Evolutionary conservation across 2,888 invertebrate genomes (phyloP).

Genomic region (Chymomyza amoena): DNA sequence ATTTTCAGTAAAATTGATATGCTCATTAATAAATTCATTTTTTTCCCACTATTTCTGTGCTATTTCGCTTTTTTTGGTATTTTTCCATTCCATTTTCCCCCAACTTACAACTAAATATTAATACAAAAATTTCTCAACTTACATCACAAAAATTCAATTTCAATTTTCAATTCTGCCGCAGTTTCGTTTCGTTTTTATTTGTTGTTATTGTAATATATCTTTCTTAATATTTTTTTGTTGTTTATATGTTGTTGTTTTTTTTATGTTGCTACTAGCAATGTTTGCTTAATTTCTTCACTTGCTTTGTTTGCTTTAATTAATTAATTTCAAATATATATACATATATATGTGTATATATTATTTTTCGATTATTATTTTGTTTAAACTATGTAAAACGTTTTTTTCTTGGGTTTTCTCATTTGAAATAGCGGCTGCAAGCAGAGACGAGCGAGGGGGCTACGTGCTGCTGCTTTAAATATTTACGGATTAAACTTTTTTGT

Average conservation of each 20-base stretch:
- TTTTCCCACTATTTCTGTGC: no score
- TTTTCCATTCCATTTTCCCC: not conserved
- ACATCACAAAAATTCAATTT: conserved; percentile 68
- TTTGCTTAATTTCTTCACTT: conserved; percentile 21
- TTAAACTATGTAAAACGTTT: conserved; percentile 52
- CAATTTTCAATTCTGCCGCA: conserved; percentile 57
- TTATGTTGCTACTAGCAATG: conserved; percentile 12
- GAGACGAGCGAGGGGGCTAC: conserved; percentile 4
- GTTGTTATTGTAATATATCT: conserved; percentile 5
- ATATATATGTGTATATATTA: conserved; percentile 13
- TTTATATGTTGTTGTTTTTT: conserved; percentile 21
- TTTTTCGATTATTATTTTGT: not conserved
- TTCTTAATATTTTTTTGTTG: conserved; percentile 22
- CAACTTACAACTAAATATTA: not conserved
- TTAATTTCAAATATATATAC: conserved; percentile 10
- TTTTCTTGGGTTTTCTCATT: conserved; percentile 70
- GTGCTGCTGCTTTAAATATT: conserved; percentile 8
- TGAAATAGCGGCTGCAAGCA: conserved; percentile 38
- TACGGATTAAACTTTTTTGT: conserved; percentile 25
- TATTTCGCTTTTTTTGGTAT: no score
- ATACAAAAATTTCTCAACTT: conserved; percentile 40
- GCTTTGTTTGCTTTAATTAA: conserved; percentile 23
- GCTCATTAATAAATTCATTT: no score
- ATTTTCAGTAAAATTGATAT: no score
- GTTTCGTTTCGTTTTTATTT: conserved; percentile 45